phyloP scores from a whole-genome alignment of 2,113 vertebrate species.

The Nibea coibor region DNA sequence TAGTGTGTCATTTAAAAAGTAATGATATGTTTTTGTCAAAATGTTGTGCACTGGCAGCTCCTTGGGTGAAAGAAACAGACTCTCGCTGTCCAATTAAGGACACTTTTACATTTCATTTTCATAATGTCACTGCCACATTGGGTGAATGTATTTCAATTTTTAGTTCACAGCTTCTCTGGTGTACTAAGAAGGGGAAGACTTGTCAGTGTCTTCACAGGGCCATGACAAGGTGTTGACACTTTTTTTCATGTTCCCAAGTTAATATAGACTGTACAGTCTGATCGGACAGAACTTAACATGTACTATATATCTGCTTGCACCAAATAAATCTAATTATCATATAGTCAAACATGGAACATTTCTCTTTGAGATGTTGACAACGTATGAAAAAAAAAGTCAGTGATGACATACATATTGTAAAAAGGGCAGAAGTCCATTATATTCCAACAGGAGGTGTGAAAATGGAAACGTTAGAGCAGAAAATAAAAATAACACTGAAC shows the following conservation, averaged over 20 bases:
- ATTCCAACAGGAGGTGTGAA: neutral
- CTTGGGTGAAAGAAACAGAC: neutral
- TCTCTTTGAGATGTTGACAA: neutral
- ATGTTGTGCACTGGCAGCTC: neutral
- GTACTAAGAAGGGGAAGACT: neutral
- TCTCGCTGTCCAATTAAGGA: neutral
- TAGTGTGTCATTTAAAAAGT: neutral
- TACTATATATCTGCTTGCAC: neutral
- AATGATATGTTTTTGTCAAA: neutral
- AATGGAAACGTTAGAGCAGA: neutral
- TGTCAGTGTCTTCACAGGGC: neutral
- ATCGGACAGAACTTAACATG: neutral
- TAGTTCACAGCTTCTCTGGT: neutral
- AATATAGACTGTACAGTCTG: slow-evolving; percentile 4
- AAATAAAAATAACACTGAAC: neutral
- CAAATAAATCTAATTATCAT: slow-evolving; percentile 20
- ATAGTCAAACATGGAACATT: slow-evolving; percentile 1
- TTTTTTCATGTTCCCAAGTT: neutral
- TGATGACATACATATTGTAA: neutral
- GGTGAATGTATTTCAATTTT: neutral
- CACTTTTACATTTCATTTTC: neutral
- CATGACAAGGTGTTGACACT: neutral
- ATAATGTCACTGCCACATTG: neutral
- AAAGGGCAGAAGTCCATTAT: neutral
- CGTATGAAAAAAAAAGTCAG: neutral